Base-by-base conservation (phyloP, 2,113 vertebrate genomes). In the Emberiza fucata region DNA sequence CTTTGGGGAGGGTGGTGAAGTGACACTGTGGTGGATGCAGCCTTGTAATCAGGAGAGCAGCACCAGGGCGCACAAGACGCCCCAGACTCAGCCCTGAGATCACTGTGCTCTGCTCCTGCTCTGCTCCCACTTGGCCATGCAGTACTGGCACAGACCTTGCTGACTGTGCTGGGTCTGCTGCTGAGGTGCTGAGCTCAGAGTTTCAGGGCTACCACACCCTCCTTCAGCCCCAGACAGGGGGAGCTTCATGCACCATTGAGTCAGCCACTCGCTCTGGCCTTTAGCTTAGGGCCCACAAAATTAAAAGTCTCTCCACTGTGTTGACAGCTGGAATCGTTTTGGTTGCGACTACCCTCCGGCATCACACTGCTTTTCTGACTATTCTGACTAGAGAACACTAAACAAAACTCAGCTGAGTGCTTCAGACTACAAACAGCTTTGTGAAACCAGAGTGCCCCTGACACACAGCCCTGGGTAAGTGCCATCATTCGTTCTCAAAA, bases 41-140 rank as follows among this genome's bases (percentile, higher is more conserved):
- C 9, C 12, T 31, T 79, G 27, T 29, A 28, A 54, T 5, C 44
- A 39, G 15, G 29, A 50, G 27, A 76, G 29, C 44, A 82, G 40
- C 44, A 27, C 4, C 8, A 42, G 13, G 14, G 19, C 60, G 33
- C 64, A 23, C 23, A 44, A 56, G 61, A 33, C 16, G 10, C 2
- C 12, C 5, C 19, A 31, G 4, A 8, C 33, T n/a, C 27, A 70
- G 71, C 42, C 68, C 35, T 31, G 17, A 40, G 33, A 6, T 13
- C 15, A 5, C 37, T 44, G 6, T 20, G 44, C 13, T 81, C 42
- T 61, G 17, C 15, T 80, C 25, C 35, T n/a, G 35, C 45, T 80
- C 33, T 40, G 19, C n/a, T 50, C 80, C 0, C 0, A 2, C 33
- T 79, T 2, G 1, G 21, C 0, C 0, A 4, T 0, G 3, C 70